phyloP scores from a whole-genome alignment of 2,797 vertebrate genomes.

The Aplochiton taeniatus region DNA sequence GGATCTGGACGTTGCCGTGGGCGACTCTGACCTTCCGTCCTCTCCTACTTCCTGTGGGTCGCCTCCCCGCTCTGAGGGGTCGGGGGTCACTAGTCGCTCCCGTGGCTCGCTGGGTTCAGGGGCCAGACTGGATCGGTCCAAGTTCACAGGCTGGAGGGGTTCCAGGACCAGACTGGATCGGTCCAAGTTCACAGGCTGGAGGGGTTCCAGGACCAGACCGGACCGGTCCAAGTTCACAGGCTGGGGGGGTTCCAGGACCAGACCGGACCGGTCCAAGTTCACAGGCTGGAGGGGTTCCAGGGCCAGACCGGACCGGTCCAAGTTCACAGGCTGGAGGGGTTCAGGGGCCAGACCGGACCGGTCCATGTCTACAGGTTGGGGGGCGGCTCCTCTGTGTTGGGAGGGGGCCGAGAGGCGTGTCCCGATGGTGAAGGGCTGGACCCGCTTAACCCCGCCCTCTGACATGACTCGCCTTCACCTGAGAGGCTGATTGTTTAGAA shows the following conservation, averaged over 20 bases:
- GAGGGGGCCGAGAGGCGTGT: constrained; percentile 63
- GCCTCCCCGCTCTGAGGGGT: constrained; percentile 2
- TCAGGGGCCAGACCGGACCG: constrained; percentile 17
- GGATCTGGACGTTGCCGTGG: constrained; percentile 34
- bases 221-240: constrained; percentile 19
- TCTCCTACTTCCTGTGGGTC: constrained; percentile 18
- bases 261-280: constrained; percentile 17
- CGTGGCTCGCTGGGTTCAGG: not conserved
- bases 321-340: constrained; percentile 19
- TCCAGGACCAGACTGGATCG: constrained; percentile 1
- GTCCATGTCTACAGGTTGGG: constrained; percentile 23
- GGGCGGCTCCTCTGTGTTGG: constrained; percentile 20
- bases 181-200: constrained; percentile 14
- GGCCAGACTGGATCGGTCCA: constrained; percentile 14
- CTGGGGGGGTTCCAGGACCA: constrained; percentile 3
- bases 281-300: constrained; percentile 19
- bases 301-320: not conserved
- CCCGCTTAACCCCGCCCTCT: constrained; percentile 66
- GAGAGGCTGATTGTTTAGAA: not conserved
- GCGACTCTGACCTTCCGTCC: constrained; percentile 24
- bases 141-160: constrained; percentile 16
- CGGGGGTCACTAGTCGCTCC: not conserved
- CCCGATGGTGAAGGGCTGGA: constrained; percentile 78
- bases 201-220: constrained; percentile 17
- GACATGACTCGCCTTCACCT: constrained; percentile 47